Base-by-base conservation (phyloP, 2,113 vertebrate species). In the Lampris megalopsis region DNA sequence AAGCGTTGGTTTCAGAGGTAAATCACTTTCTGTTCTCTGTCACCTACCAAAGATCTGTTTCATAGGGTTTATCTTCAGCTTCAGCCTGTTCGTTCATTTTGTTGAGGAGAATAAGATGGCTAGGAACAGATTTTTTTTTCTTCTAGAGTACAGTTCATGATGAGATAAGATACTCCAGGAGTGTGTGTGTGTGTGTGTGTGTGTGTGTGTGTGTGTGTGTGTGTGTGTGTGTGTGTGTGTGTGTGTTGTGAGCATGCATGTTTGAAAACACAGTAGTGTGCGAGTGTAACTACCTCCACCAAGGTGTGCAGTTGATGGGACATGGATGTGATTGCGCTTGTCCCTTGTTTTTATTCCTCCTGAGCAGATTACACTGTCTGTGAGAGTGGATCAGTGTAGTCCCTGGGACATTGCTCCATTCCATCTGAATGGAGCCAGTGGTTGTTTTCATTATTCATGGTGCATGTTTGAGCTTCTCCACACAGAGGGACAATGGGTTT, bases 1-100 rank as follows among this genome's bases (percentile, higher is more conserved):
- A 95, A 1, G 91, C 94, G 24, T 91, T 99, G 35, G 71, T 89
- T 53, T 64, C 92, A 4, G 95, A 97, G 96, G 97, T 98, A 94
- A 93, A 90, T 86, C 52, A 67, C 74, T 13, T 69, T 52, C 61
- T 48, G 70, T 78, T 60, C 50, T 70, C 73, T 48, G 64, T 75
- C 87, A 76, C 71, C 64, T 69, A 68, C 75, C 76, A 50, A 11
- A 81, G 69, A 81, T 81, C 85, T 62, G 83, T 86, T 84, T 83
- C 81, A 85, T 83, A 83, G 80, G 78, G 78, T 75, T 82, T 73
- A 88, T 91, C 81, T 86, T 66, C 70, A 13, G 62, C 73, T 63
- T 56, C 42, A 7, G 69, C 76, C 81, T 78, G 38, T 79, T 66
- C 59, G 84, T 63, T 75, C 47, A 68, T 80, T 79, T 71, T 10